phyloP scores from a whole-genome alignment of 2,888 invertebrate species.

The Autographa gamma region DNA sequence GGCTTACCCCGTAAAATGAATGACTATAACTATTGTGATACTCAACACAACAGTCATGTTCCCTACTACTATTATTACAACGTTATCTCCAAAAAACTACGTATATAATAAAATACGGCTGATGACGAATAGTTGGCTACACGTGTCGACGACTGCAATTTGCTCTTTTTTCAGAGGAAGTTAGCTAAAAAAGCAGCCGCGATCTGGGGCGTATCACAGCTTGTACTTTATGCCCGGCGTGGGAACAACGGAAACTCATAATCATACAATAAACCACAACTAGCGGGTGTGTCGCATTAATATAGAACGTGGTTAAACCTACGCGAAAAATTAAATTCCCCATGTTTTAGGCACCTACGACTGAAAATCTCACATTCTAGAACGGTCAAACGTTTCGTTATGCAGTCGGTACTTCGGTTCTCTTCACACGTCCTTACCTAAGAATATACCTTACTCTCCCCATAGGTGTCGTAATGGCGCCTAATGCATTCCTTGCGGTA shows the following conservation, averaged over 20 bases:
- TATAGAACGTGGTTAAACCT: slow-evolving; percentile 50
- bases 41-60: neutral
- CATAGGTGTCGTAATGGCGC: slow-evolving; percentile 9
- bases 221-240: slow-evolving; percentile 44
- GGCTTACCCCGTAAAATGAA: no score
- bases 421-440: slow-evolving; percentile 21
- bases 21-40: no score
- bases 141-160: slow-evolving; percentile 15
- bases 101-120: neutral
- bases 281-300: slow-evolving; percentile 47
- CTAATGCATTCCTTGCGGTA: neutral
- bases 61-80: neutral
- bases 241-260: slow-evolving; percentile 68
- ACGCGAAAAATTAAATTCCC: slow-evolving; percentile 40
- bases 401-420: slow-evolving; percentile 20
- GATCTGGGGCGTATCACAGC: slow-evolving; percentile 39
- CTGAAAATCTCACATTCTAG: slow-evolving; percentile 33
- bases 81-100: neutral
- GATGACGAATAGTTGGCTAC: slow-evolving; percentile 19
- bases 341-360: slow-evolving; percentile 29
- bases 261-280: slow-evolving; percentile 68
- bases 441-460: slow-evolving; percentile 17
- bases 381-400: slow-evolving; percentile 22
- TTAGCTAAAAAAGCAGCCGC: slow-evolving; percentile 26
- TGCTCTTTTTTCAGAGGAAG: slow-evolving; percentile 32